Evolutionary conservation across 2,888 invertebrate genomes (phyloP).

Genomic region (Muschampia plurimacula): DNA sequence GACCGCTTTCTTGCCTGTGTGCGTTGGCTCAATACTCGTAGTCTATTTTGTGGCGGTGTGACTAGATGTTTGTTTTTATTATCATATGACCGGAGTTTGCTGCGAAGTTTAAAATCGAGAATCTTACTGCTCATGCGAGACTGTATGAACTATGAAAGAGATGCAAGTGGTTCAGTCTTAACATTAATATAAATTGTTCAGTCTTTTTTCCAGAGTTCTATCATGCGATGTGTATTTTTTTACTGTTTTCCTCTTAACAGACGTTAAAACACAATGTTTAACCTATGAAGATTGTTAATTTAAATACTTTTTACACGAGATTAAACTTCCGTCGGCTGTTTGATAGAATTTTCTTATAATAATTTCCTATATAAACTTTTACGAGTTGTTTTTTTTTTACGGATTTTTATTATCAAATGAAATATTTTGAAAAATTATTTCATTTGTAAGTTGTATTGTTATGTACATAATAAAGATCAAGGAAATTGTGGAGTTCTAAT

Average conservation of each 20-base stretch:
- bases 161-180: slow-evolving; percentile 11
- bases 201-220: not conserved
- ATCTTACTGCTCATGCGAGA: slow-evolving; percentile 19
- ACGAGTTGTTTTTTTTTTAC: too few species aligned
- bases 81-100: slow-evolving; percentile 78
- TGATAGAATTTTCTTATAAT: too few species aligned
- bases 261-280: not conserved
- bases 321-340: too few species aligned
- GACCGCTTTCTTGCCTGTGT: slow-evolving; percentile 71
- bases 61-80: slow-evolving; percentile 85
- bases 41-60: slow-evolving; percentile 81
- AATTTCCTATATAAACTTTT: too few species aligned
- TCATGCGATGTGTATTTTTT: not conserved
- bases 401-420: too few species aligned
- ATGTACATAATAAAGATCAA: too few species aligned
- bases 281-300: not conserved
- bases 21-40: slow-evolving; percentile 80
- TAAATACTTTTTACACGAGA: too few species aligned
- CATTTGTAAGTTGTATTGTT: too few species aligned
- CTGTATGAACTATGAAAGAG: not conserved
- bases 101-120: slow-evolving; percentile 51
- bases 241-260: not conserved
- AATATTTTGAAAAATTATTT: too few species aligned
- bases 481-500: too few species aligned
- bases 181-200: slow-evolving; percentile 9